A percentile compares a stretch with the other conserved stretches of the same genome.
These are phyloP conservation scores for Pollimyrus isidori DNA, from an alignment of 2,113 vertebrate species.

Conservation along the genomic window DNA sequence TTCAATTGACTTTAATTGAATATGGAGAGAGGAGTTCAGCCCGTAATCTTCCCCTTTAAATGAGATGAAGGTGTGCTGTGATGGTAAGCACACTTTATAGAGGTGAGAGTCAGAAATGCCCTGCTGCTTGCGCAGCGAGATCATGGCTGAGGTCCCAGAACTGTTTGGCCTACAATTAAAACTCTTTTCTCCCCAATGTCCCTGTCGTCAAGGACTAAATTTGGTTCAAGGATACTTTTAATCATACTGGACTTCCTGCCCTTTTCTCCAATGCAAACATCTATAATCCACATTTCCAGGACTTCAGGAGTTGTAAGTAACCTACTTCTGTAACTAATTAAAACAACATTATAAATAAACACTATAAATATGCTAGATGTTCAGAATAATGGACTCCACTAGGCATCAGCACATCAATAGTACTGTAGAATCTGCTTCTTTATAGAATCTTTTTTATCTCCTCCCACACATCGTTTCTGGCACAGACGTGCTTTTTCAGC, in stretches of 20 bases:
- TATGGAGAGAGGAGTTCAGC: background rate
- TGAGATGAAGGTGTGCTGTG: background rate
- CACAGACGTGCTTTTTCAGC: background rate
- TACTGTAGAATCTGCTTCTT: background rate
- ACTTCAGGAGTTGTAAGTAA: background rate
- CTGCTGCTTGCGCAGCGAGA: background rate
- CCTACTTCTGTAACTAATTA: background rate
- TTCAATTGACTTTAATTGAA: background rate
- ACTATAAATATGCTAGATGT: background rate
- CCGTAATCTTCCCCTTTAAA: background rate
- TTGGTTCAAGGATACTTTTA: conserved; percentile 6
- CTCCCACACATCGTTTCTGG: background rate
- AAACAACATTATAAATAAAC: conserved; percentile 1
- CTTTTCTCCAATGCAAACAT: background rate
- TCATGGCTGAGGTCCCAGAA: background rate
- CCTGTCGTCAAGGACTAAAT: background rate
- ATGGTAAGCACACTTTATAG: background rate
- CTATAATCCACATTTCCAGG: background rate
- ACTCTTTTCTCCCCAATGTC: background rate
- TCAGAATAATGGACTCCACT: background rate
- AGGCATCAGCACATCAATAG: background rate
- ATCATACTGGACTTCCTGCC: background rate
- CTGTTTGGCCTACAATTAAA: conserved; percentile 1
- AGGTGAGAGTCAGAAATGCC: background rate
- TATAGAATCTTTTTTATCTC: background rate